Evolutionary conservation across 2,888 invertebrate genomes (phyloP).

Genomic region (Cerastis rubricosa): DNA sequence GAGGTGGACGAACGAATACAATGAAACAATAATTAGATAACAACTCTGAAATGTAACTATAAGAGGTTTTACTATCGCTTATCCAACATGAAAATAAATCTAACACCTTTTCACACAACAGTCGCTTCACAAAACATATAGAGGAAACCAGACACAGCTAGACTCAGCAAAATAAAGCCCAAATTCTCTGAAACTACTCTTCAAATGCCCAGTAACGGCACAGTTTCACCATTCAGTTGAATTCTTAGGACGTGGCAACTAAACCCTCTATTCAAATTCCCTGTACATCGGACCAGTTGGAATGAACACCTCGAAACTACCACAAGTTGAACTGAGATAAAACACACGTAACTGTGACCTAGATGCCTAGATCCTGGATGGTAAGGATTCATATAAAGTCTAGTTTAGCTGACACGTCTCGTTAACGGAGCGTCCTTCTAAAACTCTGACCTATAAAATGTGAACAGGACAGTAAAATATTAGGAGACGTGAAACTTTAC

Average conservation of each 20-base stretch:
- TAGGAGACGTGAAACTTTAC: constrained; percentile 20
- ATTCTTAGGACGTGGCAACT: constrained; percentile 27
- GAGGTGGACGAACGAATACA: no score
- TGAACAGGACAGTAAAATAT: constrained; percentile 18
- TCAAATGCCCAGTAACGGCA: constrained; percentile 16
- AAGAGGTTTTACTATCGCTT: not conserved
- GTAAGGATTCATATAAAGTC: constrained; percentile 38
- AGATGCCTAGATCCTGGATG: not conserved
- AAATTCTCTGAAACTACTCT: constrained; percentile 20
- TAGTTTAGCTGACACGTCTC: constrained; percentile 46
- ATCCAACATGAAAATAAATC: not conserved
- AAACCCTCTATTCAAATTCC: constrained; percentile 28
- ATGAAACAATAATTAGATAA: no score
- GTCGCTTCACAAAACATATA: not conserved
- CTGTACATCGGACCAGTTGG: constrained; percentile 13
- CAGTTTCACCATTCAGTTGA: constrained; percentile 12
- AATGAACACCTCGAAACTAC: constrained; percentile 4
- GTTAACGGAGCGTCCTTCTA: constrained; percentile 23
- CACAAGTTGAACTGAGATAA: not conserved
- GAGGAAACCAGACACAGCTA: not conserved
- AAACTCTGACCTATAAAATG: constrained; percentile 37
- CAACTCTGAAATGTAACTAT: not conserved
- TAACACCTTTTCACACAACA: not conserved
- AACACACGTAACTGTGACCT: constrained; percentile 32
- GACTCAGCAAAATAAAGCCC: constrained; percentile 10